These are phyloP conservation scores for Florisuga fusca DNA, from an alignment of 2,797 vertebrate species.

Conservation along the genomic window DNA sequence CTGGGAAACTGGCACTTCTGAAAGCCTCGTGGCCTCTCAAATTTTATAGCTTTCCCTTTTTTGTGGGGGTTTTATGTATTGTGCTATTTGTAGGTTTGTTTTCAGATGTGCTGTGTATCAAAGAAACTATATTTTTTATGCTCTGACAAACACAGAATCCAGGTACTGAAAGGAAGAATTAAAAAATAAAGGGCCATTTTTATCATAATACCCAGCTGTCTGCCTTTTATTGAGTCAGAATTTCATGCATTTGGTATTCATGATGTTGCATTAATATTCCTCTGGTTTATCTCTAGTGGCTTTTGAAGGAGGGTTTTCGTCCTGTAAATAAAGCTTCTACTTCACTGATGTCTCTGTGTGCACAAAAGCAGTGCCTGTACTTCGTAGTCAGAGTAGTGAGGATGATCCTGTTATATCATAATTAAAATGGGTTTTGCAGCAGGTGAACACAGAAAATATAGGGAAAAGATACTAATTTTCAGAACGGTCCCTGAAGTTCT, in stretches of 20 bases:
- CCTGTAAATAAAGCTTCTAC: neutral
- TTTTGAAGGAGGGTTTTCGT: slow-evolving; percentile 26
- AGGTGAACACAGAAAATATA: neutral
- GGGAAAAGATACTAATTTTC: neutral
- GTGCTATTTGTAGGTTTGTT: slow-evolving; percentile 30
- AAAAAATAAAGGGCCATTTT: slow-evolving; percentile 60
- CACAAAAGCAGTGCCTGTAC: neutral
- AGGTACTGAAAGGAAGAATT: slow-evolving; percentile 52
- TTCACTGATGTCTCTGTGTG: neutral
- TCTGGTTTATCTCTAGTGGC: slow-evolving; percentile 7
- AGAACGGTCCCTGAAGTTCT: slow-evolving; percentile 12
- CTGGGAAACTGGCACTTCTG: slow-evolving; percentile 62
- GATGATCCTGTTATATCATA: neutral
- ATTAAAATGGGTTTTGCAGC: neutral
- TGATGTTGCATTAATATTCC: slow-evolving; percentile 4
- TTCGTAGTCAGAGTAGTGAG: neutral
- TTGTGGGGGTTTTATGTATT: slow-evolving; percentile 32
- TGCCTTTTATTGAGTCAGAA: slow-evolving; percentile 51
- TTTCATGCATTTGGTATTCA: slow-evolving; percentile 38
- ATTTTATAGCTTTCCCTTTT: slow-evolving; percentile 64
- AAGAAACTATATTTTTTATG: slow-evolving; percentile 22
- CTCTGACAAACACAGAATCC: neutral
- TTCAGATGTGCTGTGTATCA: neutral
- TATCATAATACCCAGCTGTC: slow-evolving; percentile 54
- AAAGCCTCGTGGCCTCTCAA: slow-evolving; percentile 45